phyloP scores from a whole-genome alignment of 2,797 vertebrate species.

The Schizopygopsis pylzovi region DNA sequence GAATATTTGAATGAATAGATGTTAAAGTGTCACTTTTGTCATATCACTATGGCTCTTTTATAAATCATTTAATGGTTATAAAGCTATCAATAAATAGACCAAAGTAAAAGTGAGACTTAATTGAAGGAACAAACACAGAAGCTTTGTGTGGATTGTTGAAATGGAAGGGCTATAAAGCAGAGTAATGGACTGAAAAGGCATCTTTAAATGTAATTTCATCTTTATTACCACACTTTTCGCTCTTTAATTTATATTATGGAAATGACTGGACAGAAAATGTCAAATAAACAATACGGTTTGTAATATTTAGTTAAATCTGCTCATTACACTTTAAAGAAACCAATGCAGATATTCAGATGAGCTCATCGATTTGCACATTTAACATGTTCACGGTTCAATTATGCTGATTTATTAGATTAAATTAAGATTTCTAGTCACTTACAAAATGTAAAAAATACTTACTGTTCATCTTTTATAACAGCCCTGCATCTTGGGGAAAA shows the following conservation, averaged over 20 bases:
- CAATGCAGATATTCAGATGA: neutral
- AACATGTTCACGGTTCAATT: neutral
- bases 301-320: neutral
- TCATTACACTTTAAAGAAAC: neutral
- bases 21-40: neutral
- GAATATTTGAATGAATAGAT: neutral
- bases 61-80: neutral
- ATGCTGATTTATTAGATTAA: neutral
- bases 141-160: neutral
- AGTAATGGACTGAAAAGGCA: neutral
- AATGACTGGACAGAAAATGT: neutral
- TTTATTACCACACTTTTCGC: neutral
- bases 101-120: neutral
- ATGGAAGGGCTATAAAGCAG: neutral
- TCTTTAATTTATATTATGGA: neutral
- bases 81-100: neutral
- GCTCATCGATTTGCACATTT: neutral
- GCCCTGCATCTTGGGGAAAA: neutral
- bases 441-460: neutral
- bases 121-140: neutral
- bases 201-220: constrained; percentile 2
- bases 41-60: neutral
- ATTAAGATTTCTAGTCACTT: neutral
- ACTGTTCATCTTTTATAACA: neutral
- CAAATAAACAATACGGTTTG: neutral